phyloP scores from a whole-genome alignment of 1,140 invertebrate genomes.

The Hycleus phaleratus region DNA sequence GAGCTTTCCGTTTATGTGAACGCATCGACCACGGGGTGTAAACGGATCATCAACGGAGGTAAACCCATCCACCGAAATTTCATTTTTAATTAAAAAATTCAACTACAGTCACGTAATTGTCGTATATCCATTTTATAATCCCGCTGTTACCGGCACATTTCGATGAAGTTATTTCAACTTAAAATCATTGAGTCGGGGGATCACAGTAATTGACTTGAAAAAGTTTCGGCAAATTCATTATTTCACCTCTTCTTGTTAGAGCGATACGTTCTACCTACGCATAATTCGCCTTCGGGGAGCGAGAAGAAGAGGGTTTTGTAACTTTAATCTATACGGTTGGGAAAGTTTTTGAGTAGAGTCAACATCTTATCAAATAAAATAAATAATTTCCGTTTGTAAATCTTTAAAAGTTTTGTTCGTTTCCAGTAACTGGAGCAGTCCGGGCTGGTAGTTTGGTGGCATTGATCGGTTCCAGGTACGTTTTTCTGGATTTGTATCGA shows the following conservation, averaged over 20 bases:
- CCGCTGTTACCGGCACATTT: too few species aligned
- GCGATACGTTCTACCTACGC: too few species aligned
- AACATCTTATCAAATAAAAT: neutral
- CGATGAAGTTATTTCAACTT: too few species aligned
- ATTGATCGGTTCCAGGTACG: slow-evolving; percentile 80
- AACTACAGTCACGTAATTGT: too few species aligned
- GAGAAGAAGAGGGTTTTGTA: slow-evolving; percentile 3
- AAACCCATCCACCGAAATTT: slow-evolving; percentile 19
- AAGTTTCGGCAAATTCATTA: too few species aligned
- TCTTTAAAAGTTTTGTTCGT: neutral
- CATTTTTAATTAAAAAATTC: neutral
- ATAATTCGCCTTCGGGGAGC: too few species aligned
- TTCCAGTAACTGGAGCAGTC: slow-evolving; percentile 62
- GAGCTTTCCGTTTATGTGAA: slow-evolving; percentile 64
- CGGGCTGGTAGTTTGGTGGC: slow-evolving; percentile 78
- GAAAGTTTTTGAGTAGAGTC: neutral
- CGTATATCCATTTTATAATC: too few species aligned
- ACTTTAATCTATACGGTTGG: slow-evolving; percentile 14
- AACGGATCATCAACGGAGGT: slow-evolving; percentile 65
- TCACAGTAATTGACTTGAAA: too few species aligned
- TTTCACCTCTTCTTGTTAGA: too few species aligned
- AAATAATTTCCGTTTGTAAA: too few species aligned
- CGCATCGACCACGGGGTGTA: slow-evolving; percentile 45
- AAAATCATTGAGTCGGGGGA: too few species aligned
- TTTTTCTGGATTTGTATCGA: slow-evolving; percentile 14